Evolutionary conservation across 2,888 invertebrate species (phyloP), one percentile per base, ranked within the genome.

Genomic region (Neoascia interrupta): DNA sequence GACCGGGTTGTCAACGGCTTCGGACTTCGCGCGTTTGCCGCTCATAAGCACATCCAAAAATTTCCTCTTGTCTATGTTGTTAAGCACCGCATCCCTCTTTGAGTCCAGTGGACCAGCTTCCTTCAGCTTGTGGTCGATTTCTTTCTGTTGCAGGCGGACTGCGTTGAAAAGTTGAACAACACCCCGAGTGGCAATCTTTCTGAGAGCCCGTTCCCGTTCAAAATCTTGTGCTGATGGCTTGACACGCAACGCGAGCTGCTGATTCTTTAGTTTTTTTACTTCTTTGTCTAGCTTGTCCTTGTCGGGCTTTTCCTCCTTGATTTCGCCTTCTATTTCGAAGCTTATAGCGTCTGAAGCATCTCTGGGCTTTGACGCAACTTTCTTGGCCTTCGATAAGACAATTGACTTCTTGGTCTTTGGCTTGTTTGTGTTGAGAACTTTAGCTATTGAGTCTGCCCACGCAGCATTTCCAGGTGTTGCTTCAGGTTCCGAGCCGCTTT

Each of bases 151-250:
- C 83, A 93, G 91, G 84, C 92, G 92, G 0, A 97, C 97, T 26
- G 96, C 95, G 90, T 97, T 97, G 84, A 97, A 97, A 79, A 97
- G 89, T 86, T 97, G 97, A 0, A 97, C 96, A 0, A 97, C 96
- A 84, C 97, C 97, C 87, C 94, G 95, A 31, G 96, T 97, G 6
- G 96, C 97, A 83, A 97, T 94, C 91, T 94, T 96, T 28, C 93
- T 90, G 47, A 97, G 87, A 64, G 91, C 89, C 82, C 92, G 92
- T 88, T 97, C 97, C 81, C 93, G 91, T 61, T 95, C 94, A 83
- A 92, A 92, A 82, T 96, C 94, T 81, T 92, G 88, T 81, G 93
- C 90, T 68, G 93, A 92, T 39, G 97, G 96, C 89, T 95, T 96
- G 0, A 92, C 88, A 83, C 96, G 90, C 54, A 87, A 51, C 58